These are phyloP conservation scores for Meloidogyne hapla DNA, from an alignment of 1,140 invertebrate genomes.

Conservation along the genomic window DNA sequence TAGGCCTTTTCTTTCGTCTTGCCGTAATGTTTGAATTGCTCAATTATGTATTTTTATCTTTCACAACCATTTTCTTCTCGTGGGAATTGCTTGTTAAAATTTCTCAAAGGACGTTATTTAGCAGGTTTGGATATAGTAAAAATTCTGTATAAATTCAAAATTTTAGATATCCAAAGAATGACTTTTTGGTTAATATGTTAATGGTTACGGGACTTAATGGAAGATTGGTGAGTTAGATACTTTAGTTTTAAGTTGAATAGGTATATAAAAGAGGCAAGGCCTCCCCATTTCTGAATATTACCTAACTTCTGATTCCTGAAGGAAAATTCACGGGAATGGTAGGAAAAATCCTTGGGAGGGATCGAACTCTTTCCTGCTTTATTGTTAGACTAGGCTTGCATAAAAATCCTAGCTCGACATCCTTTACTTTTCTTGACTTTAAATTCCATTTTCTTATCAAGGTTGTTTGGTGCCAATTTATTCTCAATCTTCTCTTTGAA, in stretches of 20 bases:
- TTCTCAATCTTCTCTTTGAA: background rate
- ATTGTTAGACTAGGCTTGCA: too few relatives aligned
- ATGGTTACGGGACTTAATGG: slow-evolving; percentile 37
- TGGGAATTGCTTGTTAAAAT: slow-evolving; percentile 5
- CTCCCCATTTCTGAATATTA: too few relatives aligned
- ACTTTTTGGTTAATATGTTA: slow-evolving; percentile 32
- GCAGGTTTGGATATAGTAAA: background rate
- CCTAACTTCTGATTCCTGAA: too few relatives aligned
- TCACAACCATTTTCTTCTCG: slow-evolving; percentile 23
- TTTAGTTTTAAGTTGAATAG: too few relatives aligned
- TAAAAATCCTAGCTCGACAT: too few relatives aligned
- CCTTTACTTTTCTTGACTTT: too few relatives aligned
- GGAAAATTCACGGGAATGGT: too few relatives aligned
- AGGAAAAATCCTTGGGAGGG: too few relatives aligned
- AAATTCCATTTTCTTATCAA: background rate
- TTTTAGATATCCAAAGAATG: slow-evolving; percentile 32
- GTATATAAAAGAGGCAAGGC: too few relatives aligned
- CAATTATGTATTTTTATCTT: slow-evolving; percentile 13
- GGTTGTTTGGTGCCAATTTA: background rate
- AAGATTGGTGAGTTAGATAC: slow-evolving; percentile 14
- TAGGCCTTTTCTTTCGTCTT: slow-evolving; percentile 27
- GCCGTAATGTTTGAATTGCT: slow-evolving; percentile 22
- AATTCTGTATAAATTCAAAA: background rate
- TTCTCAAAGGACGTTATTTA: background rate
- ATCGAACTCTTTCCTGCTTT: too few relatives aligned